Conservation (phyloP, 2,797 vertebrate species). For the Onychomys torridus region DNA sequence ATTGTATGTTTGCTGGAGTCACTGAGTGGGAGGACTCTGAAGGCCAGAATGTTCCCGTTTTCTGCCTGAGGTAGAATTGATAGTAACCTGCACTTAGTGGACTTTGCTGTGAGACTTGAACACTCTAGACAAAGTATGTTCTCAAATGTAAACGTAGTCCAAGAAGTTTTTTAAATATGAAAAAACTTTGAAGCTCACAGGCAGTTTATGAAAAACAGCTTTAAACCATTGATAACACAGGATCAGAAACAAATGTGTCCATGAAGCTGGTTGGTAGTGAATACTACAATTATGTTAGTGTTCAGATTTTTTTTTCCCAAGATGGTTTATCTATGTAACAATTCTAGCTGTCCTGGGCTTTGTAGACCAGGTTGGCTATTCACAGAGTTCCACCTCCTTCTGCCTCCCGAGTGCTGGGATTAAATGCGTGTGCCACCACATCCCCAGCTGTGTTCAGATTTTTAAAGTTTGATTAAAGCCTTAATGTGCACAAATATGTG, state of each 20-base stretch:
- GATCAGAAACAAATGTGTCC: neutral
- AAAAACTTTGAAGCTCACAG: neutral
- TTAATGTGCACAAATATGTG: neutral
- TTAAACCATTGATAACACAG: neutral
- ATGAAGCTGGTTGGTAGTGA: neutral
- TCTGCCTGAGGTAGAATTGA: neutral
- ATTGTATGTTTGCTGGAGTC: conserved; percentile 1
- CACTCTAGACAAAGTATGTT: neutral
- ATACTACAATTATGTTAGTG: neutral
- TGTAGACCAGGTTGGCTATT: too few species aligned
- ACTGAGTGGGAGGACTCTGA: neutral
- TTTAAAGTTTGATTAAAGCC: neutral
- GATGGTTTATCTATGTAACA: neutral
- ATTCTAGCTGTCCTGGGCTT: neutral
- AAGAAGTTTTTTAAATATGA: neutral
- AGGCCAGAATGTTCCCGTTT: neutral
- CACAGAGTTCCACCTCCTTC: too few species aligned
- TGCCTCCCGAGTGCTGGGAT: too few species aligned
- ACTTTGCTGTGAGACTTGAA: neutral
- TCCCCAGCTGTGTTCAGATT: neutral
- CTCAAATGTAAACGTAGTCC: neutral
- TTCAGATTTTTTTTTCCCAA: neutral
- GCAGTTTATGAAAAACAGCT: neutral
- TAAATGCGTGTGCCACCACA: too few species aligned
- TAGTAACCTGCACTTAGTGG: neutral